Conservation (phyloP, 2,113 vertebrate species). For the Anguilla rostrata region DNA sequence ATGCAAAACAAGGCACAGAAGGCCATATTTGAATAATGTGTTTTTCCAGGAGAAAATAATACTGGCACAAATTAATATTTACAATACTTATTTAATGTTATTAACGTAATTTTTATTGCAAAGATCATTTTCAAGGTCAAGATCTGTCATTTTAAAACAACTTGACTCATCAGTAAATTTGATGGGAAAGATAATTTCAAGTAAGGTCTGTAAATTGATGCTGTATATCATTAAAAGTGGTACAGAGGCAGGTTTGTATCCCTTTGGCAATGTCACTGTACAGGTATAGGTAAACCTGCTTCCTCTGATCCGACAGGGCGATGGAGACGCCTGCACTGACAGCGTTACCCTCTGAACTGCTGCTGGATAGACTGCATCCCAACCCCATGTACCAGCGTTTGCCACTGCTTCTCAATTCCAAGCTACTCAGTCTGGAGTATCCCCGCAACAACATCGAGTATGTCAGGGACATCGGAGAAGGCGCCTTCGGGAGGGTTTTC, state of each 20-base stretch:
- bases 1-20: no score
- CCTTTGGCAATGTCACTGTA: neutral
- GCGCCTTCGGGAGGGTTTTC: conserved; percentile 95
- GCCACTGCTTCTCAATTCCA: conserved; percentile 91
- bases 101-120: no score
- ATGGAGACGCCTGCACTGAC: conserved; percentile 82
- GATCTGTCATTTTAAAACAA: no score
- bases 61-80: no score
- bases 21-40: no score
- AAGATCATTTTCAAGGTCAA: no score
- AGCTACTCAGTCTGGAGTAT: conserved; percentile 92
- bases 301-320: conserved; percentile 59
- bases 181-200: neutral
- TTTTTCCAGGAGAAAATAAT: no score
- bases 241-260: neutral
- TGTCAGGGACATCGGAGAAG: conserved; percentile 94
- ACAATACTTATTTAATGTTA: no score
- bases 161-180: no score
- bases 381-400: conserved; percentile 98
- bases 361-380: conserved; percentile 92
- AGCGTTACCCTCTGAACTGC: conserved; percentile 87
- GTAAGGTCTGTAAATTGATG: neutral
- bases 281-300: neutral
- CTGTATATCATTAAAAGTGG: neutral
- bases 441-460: conserved; percentile 98